phyloP scores from a whole-genome alignment of 2,888 invertebrate species.

The Synergus laeviventris region DNA sequence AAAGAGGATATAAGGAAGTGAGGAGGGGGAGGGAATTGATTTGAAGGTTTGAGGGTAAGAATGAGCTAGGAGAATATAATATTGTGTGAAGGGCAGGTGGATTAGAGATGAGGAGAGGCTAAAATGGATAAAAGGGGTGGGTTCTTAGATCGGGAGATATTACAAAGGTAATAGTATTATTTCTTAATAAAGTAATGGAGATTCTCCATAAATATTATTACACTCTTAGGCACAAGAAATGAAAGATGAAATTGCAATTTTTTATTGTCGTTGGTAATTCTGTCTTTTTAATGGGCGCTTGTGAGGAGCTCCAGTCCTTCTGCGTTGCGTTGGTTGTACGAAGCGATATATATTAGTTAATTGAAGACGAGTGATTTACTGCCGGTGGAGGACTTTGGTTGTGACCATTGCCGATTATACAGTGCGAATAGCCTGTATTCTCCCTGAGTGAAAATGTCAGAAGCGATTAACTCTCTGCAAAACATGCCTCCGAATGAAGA shows the following conservation, averaged over 20 bases:
- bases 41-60: no score
- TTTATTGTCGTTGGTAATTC: slow-evolving; percentile 38
- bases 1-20: no score
- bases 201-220: slow-evolving; percentile 30
- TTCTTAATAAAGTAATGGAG: slow-evolving; percentile 15
- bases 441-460: slow-evolving; percentile 36
- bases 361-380: slow-evolving; percentile 54
- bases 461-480: slow-evolving; percentile 19
- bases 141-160: no score
- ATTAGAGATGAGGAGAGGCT: no score
- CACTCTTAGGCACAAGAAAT: slow-evolving; percentile 23
- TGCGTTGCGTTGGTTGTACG: neutral
- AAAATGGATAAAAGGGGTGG: no score
- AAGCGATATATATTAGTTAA: slow-evolving; percentile 51
- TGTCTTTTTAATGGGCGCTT: slow-evolving; percentile 31
- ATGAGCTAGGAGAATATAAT: no score
- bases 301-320: slow-evolving; percentile 20
- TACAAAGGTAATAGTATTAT: neutral
- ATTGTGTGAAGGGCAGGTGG: no score
- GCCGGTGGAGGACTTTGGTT: slow-evolving; percentile 38
- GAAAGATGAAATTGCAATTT: slow-evolving; percentile 40
- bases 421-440: slow-evolving; percentile 28
- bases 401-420: slow-evolving; percentile 40
- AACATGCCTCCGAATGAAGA: slow-evolving; percentile 6
- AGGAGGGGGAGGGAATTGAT: no score